These are phyloP conservation scores for Dolichoris vasculosae DNA, from an alignment of 1,140 invertebrate genomes.

Conservation along the genomic window DNA sequence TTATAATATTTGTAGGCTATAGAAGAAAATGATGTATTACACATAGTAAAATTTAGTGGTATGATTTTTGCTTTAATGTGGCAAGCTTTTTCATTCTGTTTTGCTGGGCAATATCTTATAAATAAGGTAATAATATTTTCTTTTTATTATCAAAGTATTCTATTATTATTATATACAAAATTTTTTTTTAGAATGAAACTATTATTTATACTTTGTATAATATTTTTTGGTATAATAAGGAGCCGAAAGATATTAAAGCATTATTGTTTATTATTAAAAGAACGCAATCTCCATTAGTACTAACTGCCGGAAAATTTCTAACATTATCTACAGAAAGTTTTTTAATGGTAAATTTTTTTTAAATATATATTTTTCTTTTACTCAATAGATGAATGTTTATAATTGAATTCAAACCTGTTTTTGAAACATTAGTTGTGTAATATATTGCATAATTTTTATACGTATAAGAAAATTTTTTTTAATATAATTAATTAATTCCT, in stretches of 20 bases:
- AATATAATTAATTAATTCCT: too few species aligned
- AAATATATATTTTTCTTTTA: neutral
- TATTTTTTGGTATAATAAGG: neutral
- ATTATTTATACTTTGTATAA: neutral
- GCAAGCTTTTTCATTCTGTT: neutral
- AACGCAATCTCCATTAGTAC: neutral
- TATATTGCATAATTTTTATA: too few species aligned
- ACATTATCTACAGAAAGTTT: neutral
- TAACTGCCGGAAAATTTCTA: neutral
- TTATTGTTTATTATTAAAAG: constrained; percentile 2
- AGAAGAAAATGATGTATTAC: neutral
- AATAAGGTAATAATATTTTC: neutral
- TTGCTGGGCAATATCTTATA: neutral
- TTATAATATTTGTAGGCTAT: neutral
- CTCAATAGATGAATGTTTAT: too few species aligned
- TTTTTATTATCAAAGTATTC: neutral
- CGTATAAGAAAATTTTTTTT: too few species aligned
- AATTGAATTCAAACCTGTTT: too few species aligned
- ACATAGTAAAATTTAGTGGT: neutral
- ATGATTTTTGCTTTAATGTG: neutral
- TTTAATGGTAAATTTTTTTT: neutral
- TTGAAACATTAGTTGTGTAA: too few species aligned
- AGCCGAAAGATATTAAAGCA: neutral
- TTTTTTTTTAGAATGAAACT: neutral
- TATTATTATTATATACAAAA: neutral